Base-by-base conservation (phyloP, 1,140 invertebrate genomes). In the Hyles vespertilio region DNA sequence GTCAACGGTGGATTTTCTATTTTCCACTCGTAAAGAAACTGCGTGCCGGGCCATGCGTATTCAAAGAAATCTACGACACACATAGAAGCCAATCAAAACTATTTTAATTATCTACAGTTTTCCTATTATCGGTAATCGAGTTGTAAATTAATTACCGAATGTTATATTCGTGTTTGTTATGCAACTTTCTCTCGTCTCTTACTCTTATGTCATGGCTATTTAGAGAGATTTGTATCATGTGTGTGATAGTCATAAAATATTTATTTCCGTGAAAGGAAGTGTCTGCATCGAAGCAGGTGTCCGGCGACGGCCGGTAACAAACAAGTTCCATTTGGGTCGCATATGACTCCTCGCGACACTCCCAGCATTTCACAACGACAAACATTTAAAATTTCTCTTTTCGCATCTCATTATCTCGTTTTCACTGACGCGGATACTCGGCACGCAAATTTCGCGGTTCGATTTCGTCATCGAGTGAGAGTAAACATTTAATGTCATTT, bases 381-480 rank as follows among this genome's bases (percentile, higher is more conserved):
- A 88, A 87, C 77, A 83, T 81, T 86, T 75, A 78, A 72, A 86
- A 85, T 89, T 89, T 89, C 86, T 89, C 86, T 89, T 87, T 84
- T 86, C 73, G 81, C 83, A 87, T 87, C 75, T 86, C 82, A 84
- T 89, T 87, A 84, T 72, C 53, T 85, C 69, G 80, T 84, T 89
- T 87, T 89, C 86, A 89, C 86, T 84, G 55, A 71, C 59, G 64
- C 77, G 74, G 76, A 81, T 71, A 63, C 64, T 67, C 51, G 69
- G 63, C 70, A 79, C 70, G 77, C 70, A 77, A 84, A 87, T 83
- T 87, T 84, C 66, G 67, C 69, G 54, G 65, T 64, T 5, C 32
- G 45, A 67, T 76, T 81, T 75, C 74, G 78, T 79, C 74, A 80
- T 77, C 72, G 62, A 86, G 83, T 81, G 84, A 87, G 82, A 89